Evolutionary conservation across 2,888 invertebrate species (phyloP).

Genomic region (Cryptus viduatorius): DNA sequence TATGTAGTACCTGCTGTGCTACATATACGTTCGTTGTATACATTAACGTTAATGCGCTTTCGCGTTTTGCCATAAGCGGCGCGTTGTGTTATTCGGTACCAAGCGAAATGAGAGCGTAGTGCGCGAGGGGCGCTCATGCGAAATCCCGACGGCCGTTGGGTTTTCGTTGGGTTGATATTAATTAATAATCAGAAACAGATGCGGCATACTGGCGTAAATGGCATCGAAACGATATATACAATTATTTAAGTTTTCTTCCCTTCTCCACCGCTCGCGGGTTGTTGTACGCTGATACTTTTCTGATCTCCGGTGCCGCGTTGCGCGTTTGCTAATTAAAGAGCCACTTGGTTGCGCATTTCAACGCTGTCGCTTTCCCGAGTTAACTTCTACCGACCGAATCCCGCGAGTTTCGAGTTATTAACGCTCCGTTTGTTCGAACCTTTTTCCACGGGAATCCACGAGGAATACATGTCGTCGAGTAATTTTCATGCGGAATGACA

Average conservation of each 20-base stretch:
- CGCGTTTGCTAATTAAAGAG: conserved; percentile 82
- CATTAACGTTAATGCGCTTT: conserved; percentile 35
- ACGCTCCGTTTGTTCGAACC: conserved; percentile 61
- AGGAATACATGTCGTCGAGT: conserved; percentile 49
- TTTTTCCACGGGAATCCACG: conserved; percentile 27
- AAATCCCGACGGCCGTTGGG: conserved; percentile 73
- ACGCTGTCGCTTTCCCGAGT: conserved; percentile 75
- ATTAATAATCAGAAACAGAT: conserved; percentile 85
- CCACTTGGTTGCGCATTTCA: conserved; percentile 78
- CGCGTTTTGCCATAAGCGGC: conserved; percentile 33
- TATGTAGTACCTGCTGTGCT: conserved; percentile 28
- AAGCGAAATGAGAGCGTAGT: conserved; percentile 51
- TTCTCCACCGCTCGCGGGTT: conserved; percentile 56
- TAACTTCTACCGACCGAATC: conserved; percentile 51
- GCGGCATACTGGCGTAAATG: conserved; percentile 74
- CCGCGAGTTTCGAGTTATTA: conserved; percentile 53
- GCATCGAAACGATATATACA: conserved; percentile 78
- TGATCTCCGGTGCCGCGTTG: conserved; percentile 53
- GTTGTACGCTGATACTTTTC: conserved; percentile 30
- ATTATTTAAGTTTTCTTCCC: conserved; percentile 81
- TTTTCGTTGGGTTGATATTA: conserved; percentile 82
- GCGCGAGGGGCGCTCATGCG: conserved; percentile 48
- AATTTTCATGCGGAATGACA: conserved; percentile 27
- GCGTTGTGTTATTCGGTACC: conserved; percentile 47
- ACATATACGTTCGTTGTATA: conserved; percentile 13